Conservation (phyloP, 2,113 vertebrate genomes). For the Arothron firmamentum region DNA sequence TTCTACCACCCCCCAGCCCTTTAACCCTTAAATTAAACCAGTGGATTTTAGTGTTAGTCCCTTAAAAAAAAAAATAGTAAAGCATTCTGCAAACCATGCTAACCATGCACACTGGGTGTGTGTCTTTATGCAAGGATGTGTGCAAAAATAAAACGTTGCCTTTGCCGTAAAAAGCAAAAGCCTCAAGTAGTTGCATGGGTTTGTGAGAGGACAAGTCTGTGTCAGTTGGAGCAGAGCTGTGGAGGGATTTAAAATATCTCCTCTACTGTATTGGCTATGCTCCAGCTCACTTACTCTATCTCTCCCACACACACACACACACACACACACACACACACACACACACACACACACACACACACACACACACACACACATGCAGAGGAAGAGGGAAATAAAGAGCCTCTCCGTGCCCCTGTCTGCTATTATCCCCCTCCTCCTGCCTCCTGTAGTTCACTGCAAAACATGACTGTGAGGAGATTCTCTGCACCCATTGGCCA, state of each 20-base stretch:
- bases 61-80: neutral
- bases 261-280: slow-evolving; percentile 63
- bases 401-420: slow-evolving; percentile 52
- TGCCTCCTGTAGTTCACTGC: slow-evolving; percentile 24
- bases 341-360: slow-evolving; percentile 22
- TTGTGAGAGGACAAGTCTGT: slow-evolving; percentile 1
- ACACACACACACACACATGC: slow-evolving; percentile 24
- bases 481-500: slow-evolving; percentile 47
- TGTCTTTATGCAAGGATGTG: neutral
- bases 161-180: neutral
- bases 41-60: too few species aligned
- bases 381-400: slow-evolving; percentile 48
- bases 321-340: slow-evolving; percentile 25
- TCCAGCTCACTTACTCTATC: slow-evolving; percentile 52
- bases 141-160: neutral
- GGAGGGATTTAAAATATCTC: slow-evolving; percentile 63
- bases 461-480: slow-evolving; percentile 32
- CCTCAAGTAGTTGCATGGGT: neutral
- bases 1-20: slow-evolving; percentile 30
- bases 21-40: neutral
- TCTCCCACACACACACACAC: slow-evolving; percentile 10
- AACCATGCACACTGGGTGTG: neutral
- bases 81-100: neutral
- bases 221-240: slow-evolving; percentile 31
- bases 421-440: slow-evolving; percentile 48